A percentile compares a stretch with the other conserved stretches of the same genome.
Evolutionary conservation across 2,888 invertebrate genomes (phyloP).

Genomic region (Folsomia candida): DNA sequence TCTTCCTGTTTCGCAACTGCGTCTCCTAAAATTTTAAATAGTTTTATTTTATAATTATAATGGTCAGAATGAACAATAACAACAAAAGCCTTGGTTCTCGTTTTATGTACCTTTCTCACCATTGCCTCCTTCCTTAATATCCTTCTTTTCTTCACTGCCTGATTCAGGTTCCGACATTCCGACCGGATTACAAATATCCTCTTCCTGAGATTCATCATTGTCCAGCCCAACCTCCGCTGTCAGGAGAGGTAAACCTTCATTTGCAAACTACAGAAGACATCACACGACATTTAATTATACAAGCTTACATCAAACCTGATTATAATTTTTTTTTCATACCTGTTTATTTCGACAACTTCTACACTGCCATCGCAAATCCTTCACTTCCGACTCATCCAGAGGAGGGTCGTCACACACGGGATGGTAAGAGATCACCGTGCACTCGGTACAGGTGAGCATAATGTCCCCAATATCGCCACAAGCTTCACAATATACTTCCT

Average conservation of each 20-base stretch:
- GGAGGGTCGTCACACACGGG: constrained; percentile 95
- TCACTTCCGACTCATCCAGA: constrained; percentile 81
- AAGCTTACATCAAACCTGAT: not conserved
- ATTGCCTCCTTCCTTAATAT: not conserved
- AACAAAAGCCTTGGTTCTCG: not conserved
- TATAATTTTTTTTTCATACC: not conserved
- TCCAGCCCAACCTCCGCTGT: not conserved
- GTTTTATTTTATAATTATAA: too few relatives aligned
- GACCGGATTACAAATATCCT: not conserved
- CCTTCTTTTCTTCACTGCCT: too few relatives aligned
- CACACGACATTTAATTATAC: too few relatives aligned
- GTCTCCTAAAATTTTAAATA: too few relatives aligned
- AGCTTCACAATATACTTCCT: constrained; percentile 81
- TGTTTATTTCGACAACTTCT: constrained; percentile 28
- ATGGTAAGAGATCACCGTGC: constrained; percentile 90
- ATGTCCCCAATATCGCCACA: constrained; percentile 84
- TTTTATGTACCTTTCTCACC: not conserved
- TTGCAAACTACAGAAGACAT: too few relatives aligned
- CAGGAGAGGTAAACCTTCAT: too few relatives aligned
- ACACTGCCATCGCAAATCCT: constrained; percentile 69
- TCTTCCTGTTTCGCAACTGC: too few relatives aligned
- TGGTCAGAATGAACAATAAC: too few relatives aligned
- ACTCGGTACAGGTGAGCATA: constrained; percentile 90
- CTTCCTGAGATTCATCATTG: not conserved
- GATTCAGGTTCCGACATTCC: not conserved